Conservation (phyloP, 2,113 vertebrate species). For the Fulica atra region DNA sequence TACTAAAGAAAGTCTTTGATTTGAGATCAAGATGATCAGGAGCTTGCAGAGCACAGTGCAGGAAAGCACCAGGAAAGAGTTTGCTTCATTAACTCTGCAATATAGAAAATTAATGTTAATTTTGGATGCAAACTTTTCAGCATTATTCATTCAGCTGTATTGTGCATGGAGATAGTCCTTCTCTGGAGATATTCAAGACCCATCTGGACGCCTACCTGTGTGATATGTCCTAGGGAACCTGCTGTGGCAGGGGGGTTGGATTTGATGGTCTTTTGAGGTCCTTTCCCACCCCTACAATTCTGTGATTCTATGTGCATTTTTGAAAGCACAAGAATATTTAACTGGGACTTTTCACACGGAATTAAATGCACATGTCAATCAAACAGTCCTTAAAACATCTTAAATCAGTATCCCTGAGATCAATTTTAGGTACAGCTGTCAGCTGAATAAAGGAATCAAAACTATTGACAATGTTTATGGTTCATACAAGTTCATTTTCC, state of each 20-base stretch:
- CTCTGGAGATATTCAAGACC: no score
- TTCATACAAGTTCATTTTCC: neutral
- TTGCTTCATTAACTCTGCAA: neutral
- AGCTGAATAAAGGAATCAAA: conserved; percentile 23
- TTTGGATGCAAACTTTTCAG: neutral
- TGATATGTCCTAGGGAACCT: no score
- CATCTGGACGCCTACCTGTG: no score
- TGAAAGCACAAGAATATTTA: conserved; percentile 8
- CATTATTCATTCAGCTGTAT: neutral
- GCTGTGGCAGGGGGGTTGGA: no score
- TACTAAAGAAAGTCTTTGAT: neutral
- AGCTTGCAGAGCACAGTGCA: neutral
- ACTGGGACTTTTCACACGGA: neutral
- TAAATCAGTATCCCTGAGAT: neutral
- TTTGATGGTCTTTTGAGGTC: no score
- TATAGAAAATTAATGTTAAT: neutral
- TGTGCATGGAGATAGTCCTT: neutral
- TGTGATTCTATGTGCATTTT: neutral
- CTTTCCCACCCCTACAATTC: no score
- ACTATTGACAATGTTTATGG: neutral
- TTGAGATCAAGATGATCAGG: neutral
- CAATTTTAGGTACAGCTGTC: neutral
- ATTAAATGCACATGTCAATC: neutral
- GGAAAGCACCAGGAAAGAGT: neutral
- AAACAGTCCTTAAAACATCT: neutral